phyloP scores from a whole-genome alignment of 2,113 vertebrate species.

The Heterochromis multidens region DNA sequence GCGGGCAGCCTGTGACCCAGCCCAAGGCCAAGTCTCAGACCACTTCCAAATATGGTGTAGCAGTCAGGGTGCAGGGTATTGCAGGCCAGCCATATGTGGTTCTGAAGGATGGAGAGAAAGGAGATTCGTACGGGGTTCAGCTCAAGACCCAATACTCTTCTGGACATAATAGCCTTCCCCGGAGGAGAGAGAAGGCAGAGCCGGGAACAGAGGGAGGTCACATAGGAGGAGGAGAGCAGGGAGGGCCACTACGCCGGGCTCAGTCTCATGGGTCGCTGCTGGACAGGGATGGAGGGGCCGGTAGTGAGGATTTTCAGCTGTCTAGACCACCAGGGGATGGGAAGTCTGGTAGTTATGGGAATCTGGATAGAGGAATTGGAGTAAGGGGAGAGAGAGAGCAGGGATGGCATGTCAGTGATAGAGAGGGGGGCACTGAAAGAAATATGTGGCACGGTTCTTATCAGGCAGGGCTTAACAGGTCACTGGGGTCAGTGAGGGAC shows the following conservation, averaged over 20 bases:
- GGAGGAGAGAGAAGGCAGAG: slow-evolving; percentile 48
- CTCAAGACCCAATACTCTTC: slow-evolving; percentile 56
- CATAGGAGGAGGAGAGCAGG: slow-evolving; percentile 38
- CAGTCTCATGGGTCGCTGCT: slow-evolving; percentile 86
- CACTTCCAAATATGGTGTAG: slow-evolving; percentile 85
- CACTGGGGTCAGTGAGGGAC: slow-evolving; percentile 32
- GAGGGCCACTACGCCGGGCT: slow-evolving; percentile 74
- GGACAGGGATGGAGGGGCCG: slow-evolving; percentile 51
- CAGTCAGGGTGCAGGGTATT: slow-evolving; percentile 90
- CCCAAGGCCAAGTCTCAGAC: slow-evolving; percentile 45
- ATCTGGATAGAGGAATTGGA: slow-evolving; percentile 53
- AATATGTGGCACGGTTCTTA: slow-evolving; percentile 21
- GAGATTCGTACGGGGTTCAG: slow-evolving; percentile 88
- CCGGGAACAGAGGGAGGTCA: neutral
- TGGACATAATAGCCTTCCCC: slow-evolving; percentile 69
- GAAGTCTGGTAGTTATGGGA: slow-evolving; percentile 70
- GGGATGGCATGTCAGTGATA: neutral
- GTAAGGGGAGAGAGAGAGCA: slow-evolving; percentile 32
- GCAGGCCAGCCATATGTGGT: slow-evolving; percentile 93
- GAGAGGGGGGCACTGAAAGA: slow-evolving; percentile 38
- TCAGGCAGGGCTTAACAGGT: slow-evolving; percentile 48
- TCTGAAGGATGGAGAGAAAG: slow-evolving; percentile 87
- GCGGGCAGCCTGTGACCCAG: slow-evolving; percentile 32
- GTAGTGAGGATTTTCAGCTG: slow-evolving; percentile 51
- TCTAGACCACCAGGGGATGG: slow-evolving; percentile 76